phyloP scores from a whole-genome alignment of 1,140 invertebrate genomes.

The Dinoponera quadriceps region DNA sequence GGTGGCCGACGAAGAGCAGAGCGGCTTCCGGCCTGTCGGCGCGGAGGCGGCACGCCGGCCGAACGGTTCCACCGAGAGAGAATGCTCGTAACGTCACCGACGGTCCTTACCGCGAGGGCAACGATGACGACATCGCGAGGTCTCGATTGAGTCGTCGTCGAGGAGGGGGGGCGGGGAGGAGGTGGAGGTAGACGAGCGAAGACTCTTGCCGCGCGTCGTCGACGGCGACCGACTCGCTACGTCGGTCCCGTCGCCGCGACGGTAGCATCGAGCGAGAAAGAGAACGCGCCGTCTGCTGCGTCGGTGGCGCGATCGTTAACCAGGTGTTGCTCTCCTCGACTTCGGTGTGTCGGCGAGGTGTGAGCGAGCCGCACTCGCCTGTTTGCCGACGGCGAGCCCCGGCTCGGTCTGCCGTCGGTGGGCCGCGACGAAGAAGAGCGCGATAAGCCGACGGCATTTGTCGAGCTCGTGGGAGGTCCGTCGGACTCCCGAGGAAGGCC shows the following conservation, averaged over 20 bases:
- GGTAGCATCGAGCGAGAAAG: conserved; percentile 20
- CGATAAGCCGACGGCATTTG: not conserved
- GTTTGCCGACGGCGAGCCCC: conserved; percentile 18
- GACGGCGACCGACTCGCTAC: conserved; percentile 53
- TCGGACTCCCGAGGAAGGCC: conserved; percentile 6
- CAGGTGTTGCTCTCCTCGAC: not conserved
- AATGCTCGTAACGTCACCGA: conserved; percentile 22
- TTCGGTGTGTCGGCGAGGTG: not conserved
- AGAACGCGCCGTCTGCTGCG: conserved; percentile 35
- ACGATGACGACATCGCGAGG: conserved; percentile 59
- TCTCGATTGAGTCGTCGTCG: conserved; percentile 61
- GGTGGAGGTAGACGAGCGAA: not conserved
- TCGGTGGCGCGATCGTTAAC: conserved; percentile 15
- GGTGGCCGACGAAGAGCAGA: not conserved
- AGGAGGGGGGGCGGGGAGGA: not conserved
- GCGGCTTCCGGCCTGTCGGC: conserved; percentile 38
- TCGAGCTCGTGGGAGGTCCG: not conserved
- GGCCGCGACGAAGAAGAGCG: not conserved
- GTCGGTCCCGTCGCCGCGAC: conserved; percentile 64
- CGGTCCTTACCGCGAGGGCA: not conserved
- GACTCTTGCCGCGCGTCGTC: conserved; percentile 1
- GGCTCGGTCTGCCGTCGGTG: not conserved
- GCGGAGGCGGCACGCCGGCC: conserved; percentile 16
- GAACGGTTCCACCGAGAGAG: conserved; percentile 1
- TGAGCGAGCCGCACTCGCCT: not conserved